Evolutionary conservation across 2,888 invertebrate species (phyloP).

Genomic region (Carabus problematicus): DNA sequence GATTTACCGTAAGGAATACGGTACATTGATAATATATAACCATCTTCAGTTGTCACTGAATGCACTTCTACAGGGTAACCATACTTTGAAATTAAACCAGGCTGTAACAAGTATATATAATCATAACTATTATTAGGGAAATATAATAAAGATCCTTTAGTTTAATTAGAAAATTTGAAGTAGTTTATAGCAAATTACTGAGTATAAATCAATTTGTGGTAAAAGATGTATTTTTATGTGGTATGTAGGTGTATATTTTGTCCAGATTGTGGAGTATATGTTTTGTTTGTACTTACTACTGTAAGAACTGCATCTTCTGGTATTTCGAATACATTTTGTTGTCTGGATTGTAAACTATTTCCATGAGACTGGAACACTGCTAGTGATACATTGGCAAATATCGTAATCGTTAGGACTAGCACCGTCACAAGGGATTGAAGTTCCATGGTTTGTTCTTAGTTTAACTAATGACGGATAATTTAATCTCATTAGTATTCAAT

Average conservation of each 20-base stretch:
- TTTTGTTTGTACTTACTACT: constrained; percentile 6
- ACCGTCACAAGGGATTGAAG: too few relatives aligned
- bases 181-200: background rate
- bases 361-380: background rate
- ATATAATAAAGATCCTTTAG: too few relatives aligned
- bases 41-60: background rate
- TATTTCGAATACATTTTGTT: background rate
- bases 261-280: background rate
- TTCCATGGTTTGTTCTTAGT: too few relatives aligned
- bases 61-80: constrained; percentile 15
- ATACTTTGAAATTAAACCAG: background rate
- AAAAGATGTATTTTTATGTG: background rate
- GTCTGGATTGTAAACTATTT: background rate
- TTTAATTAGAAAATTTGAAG: too few relatives aligned
- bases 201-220: background rate
- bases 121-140: background rate
- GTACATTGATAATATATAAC: constrained; percentile 8
- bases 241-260: background rate
- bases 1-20: constrained; percentile 8
- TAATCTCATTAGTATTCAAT: background rate
- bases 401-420: too few relatives aligned
- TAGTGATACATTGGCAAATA: too few relatives aligned
- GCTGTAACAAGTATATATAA: background rate
- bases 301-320: constrained; percentile 6
- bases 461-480: too few relatives aligned